phyloP scores from a whole-genome alignment of 2,888 invertebrate species.

The Neria commutata region DNA sequence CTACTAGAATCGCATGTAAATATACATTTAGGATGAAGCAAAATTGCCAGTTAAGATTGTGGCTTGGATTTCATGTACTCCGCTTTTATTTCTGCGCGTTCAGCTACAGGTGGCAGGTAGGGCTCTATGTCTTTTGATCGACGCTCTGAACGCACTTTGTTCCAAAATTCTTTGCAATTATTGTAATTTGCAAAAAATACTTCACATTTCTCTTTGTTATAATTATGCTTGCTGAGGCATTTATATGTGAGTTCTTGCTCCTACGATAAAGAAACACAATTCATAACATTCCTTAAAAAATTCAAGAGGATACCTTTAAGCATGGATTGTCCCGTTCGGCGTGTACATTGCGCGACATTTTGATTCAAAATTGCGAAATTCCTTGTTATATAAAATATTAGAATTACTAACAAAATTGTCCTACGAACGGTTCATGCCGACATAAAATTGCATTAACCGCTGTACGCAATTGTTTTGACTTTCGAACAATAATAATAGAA shows the following conservation, averaged over 20 bases:
- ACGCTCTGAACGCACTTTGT: slow-evolving; percentile 67
- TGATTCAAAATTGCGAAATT: slow-evolving; percentile 3
- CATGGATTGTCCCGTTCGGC: slow-evolving; percentile 60
- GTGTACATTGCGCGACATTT: slow-evolving; percentile 55
- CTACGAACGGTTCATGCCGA: no score
- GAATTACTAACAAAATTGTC: background rate
- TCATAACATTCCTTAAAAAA: background rate
- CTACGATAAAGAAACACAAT: slow-evolving; percentile 60
- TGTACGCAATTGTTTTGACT: background rate
- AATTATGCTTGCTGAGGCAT: slow-evolving; percentile 74
- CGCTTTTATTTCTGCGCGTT: slow-evolving; percentile 71
- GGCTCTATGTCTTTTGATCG: slow-evolving; percentile 71
- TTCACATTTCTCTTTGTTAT: slow-evolving; percentile 70
- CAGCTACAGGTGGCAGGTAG: slow-evolving; percentile 71
- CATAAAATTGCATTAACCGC: background rate
- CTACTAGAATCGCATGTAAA: no score
- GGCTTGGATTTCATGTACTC: slow-evolving; percentile 65
- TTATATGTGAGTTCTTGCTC: slow-evolving; percentile 75
- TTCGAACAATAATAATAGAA: no score
- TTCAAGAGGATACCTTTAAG: slow-evolving; percentile 44
- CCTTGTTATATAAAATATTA: slow-evolving; percentile 9
- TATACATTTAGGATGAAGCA: background rate
- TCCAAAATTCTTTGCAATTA: slow-evolving; percentile 82
- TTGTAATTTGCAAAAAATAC: slow-evolving; percentile 78
- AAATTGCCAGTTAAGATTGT: slow-evolving; percentile 18